Evolutionary conservation across 1,140 invertebrate genomes (phyloP).

Genomic region (Coelopa frigida): DNA sequence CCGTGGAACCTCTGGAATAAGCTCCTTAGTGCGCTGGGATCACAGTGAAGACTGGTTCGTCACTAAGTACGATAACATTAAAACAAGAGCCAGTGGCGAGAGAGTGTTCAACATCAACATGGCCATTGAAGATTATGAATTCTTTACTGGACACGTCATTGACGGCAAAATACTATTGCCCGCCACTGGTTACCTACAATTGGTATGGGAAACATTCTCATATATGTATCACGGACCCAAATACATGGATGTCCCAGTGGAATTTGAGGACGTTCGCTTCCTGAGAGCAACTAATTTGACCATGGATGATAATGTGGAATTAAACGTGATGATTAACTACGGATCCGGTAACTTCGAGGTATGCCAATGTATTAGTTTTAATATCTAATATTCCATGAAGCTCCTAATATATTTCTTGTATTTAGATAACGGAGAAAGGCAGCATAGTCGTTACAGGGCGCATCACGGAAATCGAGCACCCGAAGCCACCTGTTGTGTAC

Average conservation of each 20-base stretch:
- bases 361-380: neutral
- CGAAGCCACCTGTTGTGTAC: slow-evolving; percentile 45
- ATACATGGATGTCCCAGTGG: slow-evolving; percentile 67
- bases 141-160: slow-evolving; percentile 76
- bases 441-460: slow-evolving; percentile 70
- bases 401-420: neutral
- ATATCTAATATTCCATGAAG: too few species aligned
- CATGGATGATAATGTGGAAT: slow-evolving; percentile 59
- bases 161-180: slow-evolving; percentile 83
- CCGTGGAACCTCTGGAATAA: slow-evolving; percentile 67
- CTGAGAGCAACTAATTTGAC: slow-evolving; percentile 73
- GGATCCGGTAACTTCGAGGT: slow-evolving; percentile 73
- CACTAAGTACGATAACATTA: slow-evolving; percentile 41
- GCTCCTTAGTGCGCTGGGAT: slow-evolving; percentile 80
- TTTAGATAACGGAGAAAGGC: slow-evolving; percentile 64
- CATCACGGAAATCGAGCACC: slow-evolving; percentile 51
- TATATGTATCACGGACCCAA: slow-evolving; percentile 60
- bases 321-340: slow-evolving; percentile 76
- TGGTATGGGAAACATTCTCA: slow-evolving; percentile 84
- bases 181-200: slow-evolving; percentile 75
- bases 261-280: slow-evolving; percentile 83
- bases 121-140: slow-evolving; percentile 63
- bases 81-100: slow-evolving; percentile 49
- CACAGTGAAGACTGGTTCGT: slow-evolving; percentile 71
- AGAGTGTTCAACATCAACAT: slow-evolving; percentile 54